Base-by-base conservation (phyloP, 1,140 invertebrate species). In the Sitodiplosis mosellana region DNA sequence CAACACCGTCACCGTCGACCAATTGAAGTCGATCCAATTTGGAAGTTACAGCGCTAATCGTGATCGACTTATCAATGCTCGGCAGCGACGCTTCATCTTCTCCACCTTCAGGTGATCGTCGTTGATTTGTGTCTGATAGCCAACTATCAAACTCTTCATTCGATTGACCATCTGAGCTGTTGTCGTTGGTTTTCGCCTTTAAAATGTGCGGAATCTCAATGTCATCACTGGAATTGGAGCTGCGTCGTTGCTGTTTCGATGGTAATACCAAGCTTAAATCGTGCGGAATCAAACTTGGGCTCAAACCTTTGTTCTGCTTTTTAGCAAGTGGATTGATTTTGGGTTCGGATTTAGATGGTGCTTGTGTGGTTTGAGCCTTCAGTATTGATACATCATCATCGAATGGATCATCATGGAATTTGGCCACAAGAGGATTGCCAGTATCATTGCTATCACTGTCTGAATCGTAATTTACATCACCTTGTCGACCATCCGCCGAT, bases 351-450 rank as follows among this genome's bases (percentile, higher is more conserved):
- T 22, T 21, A 15, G 54, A 46, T 33, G 11, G 3, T 27, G 36
- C 7, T 19, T 15, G 36, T 11, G 66, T 63, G 57, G 68, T 69
- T 52, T 27, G 27, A 27, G 10, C 27, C 27, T 27, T 58, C 64
- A 38, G 55, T 54, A 49, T 61, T 57, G 11, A 65, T 51, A 5
- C 57, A 57, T 53, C 49, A 51, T 69, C 64, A 49, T 81, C 78
- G 36, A 80, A 77, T 1, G 80, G 68, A 62, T 94, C 88, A 62
- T 91, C 88, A 64, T 88, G 82, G 52, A 87, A 84, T 50, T 80
- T 78, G 18, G 83, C 81, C 0, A 94, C 88, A 59, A 89, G 70
- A 21, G 88, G 89, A 73, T 93, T 92, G 8, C 69, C 75, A 21
- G 65, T 73, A 49, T 86, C 83, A 12, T 79, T 79, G 27, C 27